Conservation (phyloP, 2,797 vertebrate species). For the Betta splendens region DNA sequence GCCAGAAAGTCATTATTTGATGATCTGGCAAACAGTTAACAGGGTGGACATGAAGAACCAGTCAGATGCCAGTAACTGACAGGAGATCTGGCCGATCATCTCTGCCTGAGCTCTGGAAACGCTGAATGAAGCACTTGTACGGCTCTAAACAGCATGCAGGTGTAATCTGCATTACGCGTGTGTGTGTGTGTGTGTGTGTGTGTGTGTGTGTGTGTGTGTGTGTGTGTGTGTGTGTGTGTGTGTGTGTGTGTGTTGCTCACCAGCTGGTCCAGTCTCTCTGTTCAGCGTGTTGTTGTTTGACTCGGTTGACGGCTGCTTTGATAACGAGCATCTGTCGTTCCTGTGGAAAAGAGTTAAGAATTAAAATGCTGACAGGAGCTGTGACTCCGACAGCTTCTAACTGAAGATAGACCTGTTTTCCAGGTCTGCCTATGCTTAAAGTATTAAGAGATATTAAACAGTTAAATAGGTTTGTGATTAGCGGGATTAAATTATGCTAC, state of each 20-base stretch:
- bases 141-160: constrained; percentile 44
- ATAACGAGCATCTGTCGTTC: constrained; percentile 41
- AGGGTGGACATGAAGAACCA: background rate
- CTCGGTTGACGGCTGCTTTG: constrained; percentile 49
- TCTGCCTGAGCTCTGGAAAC: too few relatives aligned
- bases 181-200: constrained; percentile 7
- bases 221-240: constrained; percentile 9
- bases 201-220: constrained; percentile 11
- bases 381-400: background rate
- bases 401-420: background rate
- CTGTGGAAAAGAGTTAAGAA: too few relatives aligned
- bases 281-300: constrained; percentile 68
- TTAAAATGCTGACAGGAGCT: background rate
- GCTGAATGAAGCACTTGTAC: constrained; percentile 26
- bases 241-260: constrained; percentile 63
- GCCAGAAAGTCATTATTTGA: too few relatives aligned
- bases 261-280: constrained; percentile 35
- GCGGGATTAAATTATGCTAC: too few relatives aligned
- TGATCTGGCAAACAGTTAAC: background rate
- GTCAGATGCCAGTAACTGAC: background rate
- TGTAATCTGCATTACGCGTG: constrained; percentile 46
- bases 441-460: too few relatives aligned
- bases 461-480: too few relatives aligned
- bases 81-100: too few relatives aligned
- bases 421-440: too few relatives aligned